Evolutionary conservation across 1,140 invertebrate genomes (phyloP).

Genomic region (Mizuhopecten yessoensis): DNA sequence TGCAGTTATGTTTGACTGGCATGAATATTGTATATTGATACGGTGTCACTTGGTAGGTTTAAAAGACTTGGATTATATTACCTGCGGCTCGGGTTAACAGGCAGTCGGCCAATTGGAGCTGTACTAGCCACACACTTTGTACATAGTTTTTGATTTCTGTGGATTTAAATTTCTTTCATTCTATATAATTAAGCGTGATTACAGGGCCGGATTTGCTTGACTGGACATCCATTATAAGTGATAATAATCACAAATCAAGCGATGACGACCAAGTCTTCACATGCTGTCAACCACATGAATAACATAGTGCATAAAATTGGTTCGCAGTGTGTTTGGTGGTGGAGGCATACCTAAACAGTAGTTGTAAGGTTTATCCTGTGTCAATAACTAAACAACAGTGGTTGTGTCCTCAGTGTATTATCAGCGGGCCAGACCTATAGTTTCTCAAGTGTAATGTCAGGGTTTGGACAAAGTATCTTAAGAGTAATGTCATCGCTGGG

Average conservation of each 20-base stretch:
- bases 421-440: too few relatives aligned
- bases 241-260: neutral
- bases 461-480: too few relatives aligned
- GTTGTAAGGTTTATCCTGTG: neutral
- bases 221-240: neutral
- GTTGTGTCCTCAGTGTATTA: too few relatives aligned
- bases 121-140: neutral
- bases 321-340: neutral
- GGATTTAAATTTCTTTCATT: slow-evolving; percentile 35
- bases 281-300: neutral
- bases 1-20: neutral
- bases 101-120: neutral
- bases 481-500: too few relatives aligned
- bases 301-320: neutral
- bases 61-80: slow-evolving; percentile 10
- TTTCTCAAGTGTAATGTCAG: too few relatives aligned
- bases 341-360: neutral
- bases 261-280: slow-evolving; percentile 2
- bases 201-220: neutral
- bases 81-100: neutral
- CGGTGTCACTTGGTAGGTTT: neutral
- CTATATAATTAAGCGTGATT: slow-evolving; percentile 7
- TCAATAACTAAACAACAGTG: too few relatives aligned
- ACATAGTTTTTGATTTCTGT: slow-evolving; percentile 39
- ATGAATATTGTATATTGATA: neutral